Base-by-base conservation (phyloP, 1,140 invertebrate genomes). In the Dreissena polymorpha region DNA sequence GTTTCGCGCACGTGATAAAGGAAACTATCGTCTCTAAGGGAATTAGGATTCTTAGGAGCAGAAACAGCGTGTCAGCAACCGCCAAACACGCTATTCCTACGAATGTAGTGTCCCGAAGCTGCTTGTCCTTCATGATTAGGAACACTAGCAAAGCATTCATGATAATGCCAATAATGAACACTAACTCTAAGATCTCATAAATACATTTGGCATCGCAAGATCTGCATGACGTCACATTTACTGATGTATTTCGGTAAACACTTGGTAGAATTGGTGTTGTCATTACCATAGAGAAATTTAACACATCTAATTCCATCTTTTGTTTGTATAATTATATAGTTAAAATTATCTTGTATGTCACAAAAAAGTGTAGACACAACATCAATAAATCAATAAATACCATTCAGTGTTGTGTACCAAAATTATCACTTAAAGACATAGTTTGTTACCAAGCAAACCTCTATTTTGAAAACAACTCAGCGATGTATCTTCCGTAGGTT, bases 41-140 rank as follows among this genome's bases (percentile, higher is more conserved):
- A 16, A 39, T 53, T 53, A 39, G 3, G 6, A 81, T 13, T 51
- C 71, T 81, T 21, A 73, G 50, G 18, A 49, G 23, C 2, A 81
- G 57, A 65, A 81, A 81, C 8, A 81, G 23, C 8, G 71, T 12
- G 50, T 81, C 78, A 50, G 78, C 53, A 10, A 81, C 8, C n/a
- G 78, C 78, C 0, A 81, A 49, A 21, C 51, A 27, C 51, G 78
- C 78, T 64, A 81, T 81, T 18, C 68, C 78, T 60, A 81, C 70
- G 18, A 81, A 73, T 7, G 78, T 81, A 13, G 69, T 25, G 51
- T 81, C 78, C 16, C 60, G 53, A 27, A 81, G 55, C 27, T 27
- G 25, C 18, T 25, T 14, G 57, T 81, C 78, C n/a, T 69, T 68
- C 18, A 25, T 18, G 12, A 81, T 60, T 0, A 68, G 53, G 7